Base-by-base conservation (phyloP, 2,797 vertebrate genomes). In the Lates japonicus region DNA sequence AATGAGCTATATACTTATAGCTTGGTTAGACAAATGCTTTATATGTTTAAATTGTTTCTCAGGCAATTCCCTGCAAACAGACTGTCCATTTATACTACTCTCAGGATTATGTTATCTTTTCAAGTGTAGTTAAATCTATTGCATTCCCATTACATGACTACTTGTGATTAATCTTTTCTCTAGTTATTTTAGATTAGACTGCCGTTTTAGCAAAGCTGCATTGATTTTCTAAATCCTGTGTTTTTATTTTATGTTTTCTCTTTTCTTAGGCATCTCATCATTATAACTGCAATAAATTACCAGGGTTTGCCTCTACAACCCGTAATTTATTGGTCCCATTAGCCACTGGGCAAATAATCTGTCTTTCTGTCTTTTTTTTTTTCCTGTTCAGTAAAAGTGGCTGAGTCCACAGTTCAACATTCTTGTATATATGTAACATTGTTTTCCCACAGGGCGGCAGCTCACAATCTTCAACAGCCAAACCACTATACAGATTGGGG, bases 381-480 rank as follows among this genome's bases (percentile, higher is more conserved):
- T 81, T 89, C 78, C 78, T 91, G 75, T 87, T 93, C 29, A 86
- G 49, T 90, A 91, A 90, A 95, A 92, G 84, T 92, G 93, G 88
- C 88, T 93, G 93, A 87, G 93, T 95, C 95, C 91, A 88, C 95
- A 95, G 92, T 96, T 91, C 95, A 97, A 97, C 95, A 95, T 95
- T 96, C 95, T 95, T 94, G 96, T 97, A 97, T 97, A 96, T 97
- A 96, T 98, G 95, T 97, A 98, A 98, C 97, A 81, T 97, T 98
- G 94, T 97, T 96, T 95, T 96, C 95, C 95, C 90, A 83, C 97
- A 99, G 98, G 98, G 85, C 97, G 98, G 88, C 98, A 99, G 95
- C 98, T 99, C 90, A 99, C 98, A 92, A 99, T 99, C 97, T 99
- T 99, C 97, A 99, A 99, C 97, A 99, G 98, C 94, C 98, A 99